Base-by-base conservation (phyloP, 2,888 invertebrate genomes). In the Holacanthella duospinosa region DNA sequence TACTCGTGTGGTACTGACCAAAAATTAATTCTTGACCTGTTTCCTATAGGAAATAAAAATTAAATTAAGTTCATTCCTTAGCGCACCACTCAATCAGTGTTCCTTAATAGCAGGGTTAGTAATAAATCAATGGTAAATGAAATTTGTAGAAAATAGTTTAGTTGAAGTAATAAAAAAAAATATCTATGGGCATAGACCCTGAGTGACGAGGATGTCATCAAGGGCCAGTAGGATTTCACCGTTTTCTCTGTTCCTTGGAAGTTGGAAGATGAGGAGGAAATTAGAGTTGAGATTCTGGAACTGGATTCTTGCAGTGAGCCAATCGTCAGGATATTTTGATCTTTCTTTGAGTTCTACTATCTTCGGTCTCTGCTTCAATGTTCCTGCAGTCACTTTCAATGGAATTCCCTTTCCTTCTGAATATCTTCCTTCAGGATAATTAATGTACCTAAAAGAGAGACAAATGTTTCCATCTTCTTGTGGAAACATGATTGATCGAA, bases 181-280 rank as follows among this genome's bases (percentile, higher is more conserved):
- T n/a, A n/a, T n/a, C n/a, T n/a, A n/a, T n/a, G n/a, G 73, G 61
- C 73, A 73, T 16, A 68, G 48, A 21, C 73, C 73, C 62, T 73
- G 68, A 27, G 71, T 71, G 55, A 73, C 67, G 58, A 73, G 67
- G 64, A 73, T 66, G 62, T 73, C 73, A 61, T 73, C 73, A 43
- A 73, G 66, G 28, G 71, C 71, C 59, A 73, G 60, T 29, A 71
- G 70, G 2, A 69, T 67, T 65, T 71, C 71, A 57, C 71, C 73
- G 28, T 64, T 58, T 2, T 68, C 60, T 29, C 63, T 55, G 61
- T 71, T 73, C 26, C 54, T 63, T 26, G 71, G 71, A 25, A 71
- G 67, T 60, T 73, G 70, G 59, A 73, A 71, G 53, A 66, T 71
- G 57, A 73, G 68, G 12, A 73, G 65, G 61, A 71, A 73, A 66